phyloP scores from a whole-genome alignment of 2,113 vertebrate species.

The Pica pica region DNA sequence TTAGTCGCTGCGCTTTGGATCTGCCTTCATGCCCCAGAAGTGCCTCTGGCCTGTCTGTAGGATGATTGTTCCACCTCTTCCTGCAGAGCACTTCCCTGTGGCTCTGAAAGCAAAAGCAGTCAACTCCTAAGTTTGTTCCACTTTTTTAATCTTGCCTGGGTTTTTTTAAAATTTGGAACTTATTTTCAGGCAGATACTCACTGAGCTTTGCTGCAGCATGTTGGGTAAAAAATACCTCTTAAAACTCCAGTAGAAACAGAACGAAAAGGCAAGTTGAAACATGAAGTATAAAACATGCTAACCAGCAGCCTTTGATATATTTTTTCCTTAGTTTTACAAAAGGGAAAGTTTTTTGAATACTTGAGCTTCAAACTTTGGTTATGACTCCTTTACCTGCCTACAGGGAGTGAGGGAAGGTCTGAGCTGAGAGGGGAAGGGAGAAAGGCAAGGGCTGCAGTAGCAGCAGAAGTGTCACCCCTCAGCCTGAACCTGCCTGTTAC shows the following conservation, averaged over 20 bases:
- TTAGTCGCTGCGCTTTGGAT: neutral
- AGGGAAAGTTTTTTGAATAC: neutral
- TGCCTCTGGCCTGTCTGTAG: neutral
- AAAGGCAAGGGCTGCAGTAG: neutral
- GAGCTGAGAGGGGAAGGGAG: neutral
- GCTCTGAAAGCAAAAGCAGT: neutral
- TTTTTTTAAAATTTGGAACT: neutral
- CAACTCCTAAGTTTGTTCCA: neutral
- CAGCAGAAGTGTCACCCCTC: neutral
- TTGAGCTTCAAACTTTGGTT: neutral
- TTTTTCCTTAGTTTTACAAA: neutral
- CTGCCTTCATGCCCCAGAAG: neutral
- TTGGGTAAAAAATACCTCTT: neutral
- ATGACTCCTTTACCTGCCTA: neutral
- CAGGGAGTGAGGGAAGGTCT: neutral
- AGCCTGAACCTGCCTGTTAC: neutral
- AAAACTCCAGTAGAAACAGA: slow-evolving; percentile 16
- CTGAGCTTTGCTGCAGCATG: slow-evolving; percentile 16
- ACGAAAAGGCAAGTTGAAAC: slow-evolving; percentile 24
- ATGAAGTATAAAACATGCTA: neutral
- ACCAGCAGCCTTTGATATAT: slow-evolving; percentile 37
- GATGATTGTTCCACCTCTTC: neutral
- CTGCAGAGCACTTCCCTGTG: neutral
- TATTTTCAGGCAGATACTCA: neutral
- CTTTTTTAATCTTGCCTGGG: neutral